These are phyloP conservation scores for Frankliniella fusca DNA, from an alignment of 2,888 invertebrate genomes.

Conservation along the genomic window DNA sequence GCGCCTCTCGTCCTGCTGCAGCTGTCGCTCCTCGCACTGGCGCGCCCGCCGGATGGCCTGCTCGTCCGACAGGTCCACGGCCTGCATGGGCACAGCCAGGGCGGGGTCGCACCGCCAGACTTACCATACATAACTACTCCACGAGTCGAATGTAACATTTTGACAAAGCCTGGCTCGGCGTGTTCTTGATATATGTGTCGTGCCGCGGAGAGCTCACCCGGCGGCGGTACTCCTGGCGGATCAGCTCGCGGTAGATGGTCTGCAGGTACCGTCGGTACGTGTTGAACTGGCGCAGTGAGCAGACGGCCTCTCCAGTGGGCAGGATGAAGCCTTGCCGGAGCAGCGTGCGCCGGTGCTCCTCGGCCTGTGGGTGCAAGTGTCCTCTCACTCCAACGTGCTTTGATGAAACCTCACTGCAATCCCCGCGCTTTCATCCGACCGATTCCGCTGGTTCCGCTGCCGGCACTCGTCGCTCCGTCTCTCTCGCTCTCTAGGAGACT, in stretches of 20 bases:
- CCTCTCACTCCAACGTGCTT: no score
- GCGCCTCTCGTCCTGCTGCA: background rate
- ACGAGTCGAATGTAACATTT: no score
- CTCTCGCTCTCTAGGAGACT: no score
- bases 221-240: background rate
- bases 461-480: no score
- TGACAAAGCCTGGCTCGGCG: no score
- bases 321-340: background rate
- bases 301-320: conserved; percentile 4
- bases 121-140: no score
- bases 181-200: no score
- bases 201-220: background rate
- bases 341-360: background rate
- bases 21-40: conserved; percentile 13
- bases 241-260: conserved; percentile 9
- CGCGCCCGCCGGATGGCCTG: conserved; percentile 14
- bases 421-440: no score
- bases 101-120: background rate
- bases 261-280: conserved; percentile 16
- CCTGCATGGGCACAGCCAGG: background rate
- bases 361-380: background rate
- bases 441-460: no score
- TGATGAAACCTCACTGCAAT: no score
- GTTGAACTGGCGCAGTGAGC: conserved; percentile 16
- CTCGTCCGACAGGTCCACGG: conserved; percentile 25